A percentile compares a stretch with the other conserved stretches of the same genome.
phyloP scores from a whole-genome alignment of 2,888 invertebrate genomes.

The Falcaria lacertinaria region DNA sequence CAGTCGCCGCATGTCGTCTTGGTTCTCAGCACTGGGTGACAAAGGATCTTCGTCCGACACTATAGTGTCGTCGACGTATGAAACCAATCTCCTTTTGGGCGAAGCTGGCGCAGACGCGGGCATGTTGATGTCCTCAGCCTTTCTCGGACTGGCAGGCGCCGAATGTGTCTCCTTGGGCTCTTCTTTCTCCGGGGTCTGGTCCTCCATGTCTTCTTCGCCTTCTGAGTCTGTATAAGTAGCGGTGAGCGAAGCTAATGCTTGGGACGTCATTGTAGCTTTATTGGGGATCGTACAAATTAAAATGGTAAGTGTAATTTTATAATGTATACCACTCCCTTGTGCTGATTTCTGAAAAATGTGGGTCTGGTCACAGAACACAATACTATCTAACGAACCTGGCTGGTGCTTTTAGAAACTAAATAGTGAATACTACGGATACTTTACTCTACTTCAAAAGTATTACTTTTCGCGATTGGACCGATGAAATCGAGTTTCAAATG shows the following conservation, averaged over 20 bases:
- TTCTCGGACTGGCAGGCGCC: conserved; percentile 53
- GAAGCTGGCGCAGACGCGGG: conserved; percentile 70
- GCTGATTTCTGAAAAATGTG: too few species aligned
- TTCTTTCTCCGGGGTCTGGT: conserved; percentile 77
- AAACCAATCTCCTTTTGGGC: conserved; percentile 79
- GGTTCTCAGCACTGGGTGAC: conserved; percentile 57
- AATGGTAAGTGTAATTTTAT: too few species aligned
- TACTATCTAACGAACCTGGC: too few species aligned
- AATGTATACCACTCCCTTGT: too few species aligned
- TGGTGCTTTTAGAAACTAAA: too few species aligned
- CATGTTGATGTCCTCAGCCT: conserved; percentile 38
- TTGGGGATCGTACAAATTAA: too few species aligned
- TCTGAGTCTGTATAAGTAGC: conserved; percentile 96
- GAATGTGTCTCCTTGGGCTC: conserved; percentile 50
- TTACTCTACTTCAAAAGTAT: too few species aligned
- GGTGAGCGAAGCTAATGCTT: conserved; percentile 90
- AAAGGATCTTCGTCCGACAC: conserved; percentile 86
- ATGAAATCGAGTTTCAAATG: too few species aligned
- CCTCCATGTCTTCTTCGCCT: conserved; percentile 88
- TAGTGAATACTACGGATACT: too few species aligned
- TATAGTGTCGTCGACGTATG: conserved; percentile 86
- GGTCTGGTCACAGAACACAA: too few species aligned
- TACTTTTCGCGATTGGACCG: too few species aligned
- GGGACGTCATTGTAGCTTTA: conserved; percentile 57
- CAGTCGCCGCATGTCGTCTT: conserved; percentile 72